Evolutionary conservation across 2,113 vertebrate species (phyloP).

Genomic region (Leucopternis melanops): DNA sequence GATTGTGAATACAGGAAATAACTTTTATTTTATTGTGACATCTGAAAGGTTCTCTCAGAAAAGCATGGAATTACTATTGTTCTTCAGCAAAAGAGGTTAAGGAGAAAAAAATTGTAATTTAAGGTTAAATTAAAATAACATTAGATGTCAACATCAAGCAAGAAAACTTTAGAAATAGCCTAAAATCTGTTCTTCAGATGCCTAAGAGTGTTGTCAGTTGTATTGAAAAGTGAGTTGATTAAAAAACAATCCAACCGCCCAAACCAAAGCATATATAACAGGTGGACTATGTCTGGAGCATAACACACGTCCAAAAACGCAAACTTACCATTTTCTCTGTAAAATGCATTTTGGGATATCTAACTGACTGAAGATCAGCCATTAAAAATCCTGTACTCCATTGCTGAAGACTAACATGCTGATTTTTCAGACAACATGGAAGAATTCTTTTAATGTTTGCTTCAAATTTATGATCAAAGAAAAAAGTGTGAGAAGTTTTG

Average conservation of each 20-base stretch:
- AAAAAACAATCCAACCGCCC: background rate
- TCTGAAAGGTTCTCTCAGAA: background rate
- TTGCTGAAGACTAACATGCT: background rate
- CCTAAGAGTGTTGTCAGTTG: background rate
- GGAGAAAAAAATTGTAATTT: background rate
- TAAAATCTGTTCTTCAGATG: background rate
- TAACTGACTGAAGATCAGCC: background rate
- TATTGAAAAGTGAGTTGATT: background rate
- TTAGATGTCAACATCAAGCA: background rate
- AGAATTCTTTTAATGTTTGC: background rate
- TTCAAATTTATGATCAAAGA: background rate
- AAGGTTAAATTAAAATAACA: background rate
- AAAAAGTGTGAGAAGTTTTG: background rate
- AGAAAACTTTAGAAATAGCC: background rate
- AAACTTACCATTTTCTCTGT: background rate
- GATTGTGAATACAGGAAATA: background rate
- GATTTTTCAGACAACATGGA: background rate
- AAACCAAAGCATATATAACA: background rate
- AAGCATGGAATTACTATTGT: background rate
- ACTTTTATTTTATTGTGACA: background rate
- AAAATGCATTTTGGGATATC: background rate
- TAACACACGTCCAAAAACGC: background rate
- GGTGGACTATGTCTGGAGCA: background rate
- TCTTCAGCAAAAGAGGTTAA: background rate
- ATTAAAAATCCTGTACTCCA: background rate